Base-by-base conservation (phyloP, 2,797 vertebrate genomes). In the Microctenopoma steveboyesi region DNA sequence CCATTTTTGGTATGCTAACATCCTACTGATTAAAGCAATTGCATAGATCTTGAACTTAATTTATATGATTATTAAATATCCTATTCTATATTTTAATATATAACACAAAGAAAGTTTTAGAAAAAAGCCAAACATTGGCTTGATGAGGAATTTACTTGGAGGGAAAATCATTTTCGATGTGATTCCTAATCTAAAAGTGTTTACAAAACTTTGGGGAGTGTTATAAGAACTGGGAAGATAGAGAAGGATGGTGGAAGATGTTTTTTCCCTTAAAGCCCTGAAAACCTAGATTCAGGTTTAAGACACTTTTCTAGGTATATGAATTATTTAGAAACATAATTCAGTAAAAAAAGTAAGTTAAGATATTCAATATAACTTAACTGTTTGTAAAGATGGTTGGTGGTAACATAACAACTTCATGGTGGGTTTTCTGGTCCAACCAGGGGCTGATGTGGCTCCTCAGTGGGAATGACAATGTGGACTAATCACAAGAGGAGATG, bases 361-460 rank as follows among this genome's bases (percentile, higher is more conserved):
- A 22, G 22, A 22, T 22, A 22, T 22, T 22, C 22, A 22, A 22
- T 22, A 22, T 22, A 22, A 22, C 22, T 22, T 22, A 22, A 22
- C 22, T 22, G 22, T 22, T 22, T 22, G 22, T 22, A 22, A 22
- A 22, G 22, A 22, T 22, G 0, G 14, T 12, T 56, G 77, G 79
- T 66, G 65, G 69, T 56, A 47, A 5, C 58, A 33, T 82, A 76
- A 78, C 82, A 65, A 61, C 69, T 76, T 37, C 82, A 79, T 39
- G 70, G 79, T 75, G 69, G 28, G 78, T 83, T 87, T 79, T 90
- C 75, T 50, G 62, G 65, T 81, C 68, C 45, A 10, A 67, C 69
- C 78, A 74, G 78, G 78, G 12, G 13, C 27, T 56, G 73, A 42
- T 15, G 51, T 27, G 14, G 59, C 68, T 70, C 57, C 78, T 77